Conservation (phyloP, 2,113 vertebrate genomes). For the Carollia perspicillata region DNA sequence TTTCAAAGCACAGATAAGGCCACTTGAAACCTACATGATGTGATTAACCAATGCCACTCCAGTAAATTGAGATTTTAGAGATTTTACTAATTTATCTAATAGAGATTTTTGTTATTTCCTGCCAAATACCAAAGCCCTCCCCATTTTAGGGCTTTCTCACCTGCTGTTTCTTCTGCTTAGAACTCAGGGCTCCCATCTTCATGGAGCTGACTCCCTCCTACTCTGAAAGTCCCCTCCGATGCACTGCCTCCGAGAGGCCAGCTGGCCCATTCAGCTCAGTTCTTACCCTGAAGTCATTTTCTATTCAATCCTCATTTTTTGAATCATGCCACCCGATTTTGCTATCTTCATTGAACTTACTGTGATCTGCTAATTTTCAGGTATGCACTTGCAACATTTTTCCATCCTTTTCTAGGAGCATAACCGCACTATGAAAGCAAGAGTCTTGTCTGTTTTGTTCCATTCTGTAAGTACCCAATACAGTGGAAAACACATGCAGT, state of each 20-base stretch:
- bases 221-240: background rate
- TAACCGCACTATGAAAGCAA: background rate
- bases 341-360: background rate
- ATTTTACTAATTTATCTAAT: too few relatives aligned
- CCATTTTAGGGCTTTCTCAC: background rate
- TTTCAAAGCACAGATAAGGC: slow-evolving; percentile 38
- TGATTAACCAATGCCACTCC: background rate
- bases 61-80: background rate
- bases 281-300: background rate
- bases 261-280: background rate
- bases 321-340: background rate
- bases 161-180: background rate
- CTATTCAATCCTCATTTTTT: background rate
- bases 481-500: background rate
- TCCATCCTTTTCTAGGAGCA: background rate
- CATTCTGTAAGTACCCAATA: background rate
- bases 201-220: background rate
- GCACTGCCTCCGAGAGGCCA: background rate
- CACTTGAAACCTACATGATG: background rate
- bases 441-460: background rate
- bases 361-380: background rate
- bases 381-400: background rate
- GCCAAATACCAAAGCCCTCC: background rate
- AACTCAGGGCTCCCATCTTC: background rate
- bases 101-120: background rate